Base-by-base conservation (phyloP, 35 echinoderm and acorn worm species). In the Stichopus chloronotus region DNA sequence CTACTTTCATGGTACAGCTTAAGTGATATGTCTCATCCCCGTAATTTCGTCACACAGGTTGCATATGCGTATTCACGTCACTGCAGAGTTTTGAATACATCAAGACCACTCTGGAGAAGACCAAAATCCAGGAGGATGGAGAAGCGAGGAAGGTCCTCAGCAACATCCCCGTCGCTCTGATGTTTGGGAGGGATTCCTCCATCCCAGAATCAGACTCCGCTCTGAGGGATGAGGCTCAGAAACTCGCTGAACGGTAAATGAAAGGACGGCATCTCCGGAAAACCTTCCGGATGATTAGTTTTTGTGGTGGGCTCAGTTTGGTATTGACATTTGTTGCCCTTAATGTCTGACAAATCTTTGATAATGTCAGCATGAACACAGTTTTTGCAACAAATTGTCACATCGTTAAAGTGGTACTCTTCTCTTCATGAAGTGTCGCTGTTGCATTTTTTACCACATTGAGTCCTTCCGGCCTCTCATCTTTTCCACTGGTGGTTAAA, bases 31-130 rank as follows among this genome's bases (percentile, higher is more conserved):
- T 21, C 52, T 9, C 14, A 76, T 17, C n/a, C 86, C 54, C 24
- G 25, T 57, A 53, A 55, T 1, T 59, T 85, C 5, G 19, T 58
- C 53, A 6, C 68, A 14, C 93, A 96, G 95, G 94, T 12, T 98
- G 92, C 84, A 95, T 98, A 83, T 98, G 94, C 83, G 93, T 94
- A 54, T 98, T 95, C 89, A 95, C 92, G 22, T 95, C 94, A 55
- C 92, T 92, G 52, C 61, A 93, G 74, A 87, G 92, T 81, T 91
- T 98, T 65, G 87, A 93, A 72, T 98, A 98, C 92, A 69, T 98
- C 21, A 88, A 87, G 55, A 57, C 30, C 21, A 90, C 92, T 77
- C 83, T 98, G 55, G 83, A 94, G 65, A 69, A 88, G 9, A 93
- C 88, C 61, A 87, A 91, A 24, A 86, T 98, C 25, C 21, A 81